Evolutionary conservation across 2,888 invertebrate genomes (phyloP), one percentile per base, ranked within the genome.

Genomic region (Drosophila suboccidentalis): DNA sequence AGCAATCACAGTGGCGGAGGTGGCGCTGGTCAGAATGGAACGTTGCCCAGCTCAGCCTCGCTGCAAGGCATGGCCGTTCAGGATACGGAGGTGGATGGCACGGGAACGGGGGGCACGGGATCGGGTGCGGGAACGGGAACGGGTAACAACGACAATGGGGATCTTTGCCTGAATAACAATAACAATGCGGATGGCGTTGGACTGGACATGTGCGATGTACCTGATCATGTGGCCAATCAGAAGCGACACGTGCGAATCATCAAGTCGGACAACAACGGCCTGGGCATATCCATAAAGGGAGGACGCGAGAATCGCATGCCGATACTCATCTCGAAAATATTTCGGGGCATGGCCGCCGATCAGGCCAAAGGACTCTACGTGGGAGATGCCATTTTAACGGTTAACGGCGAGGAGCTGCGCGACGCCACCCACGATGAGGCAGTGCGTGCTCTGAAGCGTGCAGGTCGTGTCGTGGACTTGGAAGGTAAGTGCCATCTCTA

Each of bases 271-370:
- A 98, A 98, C 93, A 98, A 98, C 93, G 99, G 99, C 17, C 94
- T 99, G 77, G 99, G 99, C 50, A 99, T 99, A 91, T 99, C 99
- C 81, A 99, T 99, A 87, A 99, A 99, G 93, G 99, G 99, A 50
- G 99, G 99, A 15, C 96, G 97, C 90, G 99, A 99, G 93, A 99
- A 99, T 93, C 98, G 98, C 92, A 99, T 99, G 99, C 99, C 99
- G 0, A 99, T 99, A 89, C 95, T 99, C 70, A 99, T 99, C 92
- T 98, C 98, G 76, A 99, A 99, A 94, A 99, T 99, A 92, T 99
- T 99, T 93, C 97, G 97, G 89, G 97, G 97, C 67, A 98, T 99
- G 99, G 98, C 99, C n/a, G 99, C 99, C 51, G 99, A 99, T 93
- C 96, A 97, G 81, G 99, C 99, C 26, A 98, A 98, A 91, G 97